Base-by-base conservation (phyloP, 2,888 invertebrate species). In the Pandemis corylana region DNA sequence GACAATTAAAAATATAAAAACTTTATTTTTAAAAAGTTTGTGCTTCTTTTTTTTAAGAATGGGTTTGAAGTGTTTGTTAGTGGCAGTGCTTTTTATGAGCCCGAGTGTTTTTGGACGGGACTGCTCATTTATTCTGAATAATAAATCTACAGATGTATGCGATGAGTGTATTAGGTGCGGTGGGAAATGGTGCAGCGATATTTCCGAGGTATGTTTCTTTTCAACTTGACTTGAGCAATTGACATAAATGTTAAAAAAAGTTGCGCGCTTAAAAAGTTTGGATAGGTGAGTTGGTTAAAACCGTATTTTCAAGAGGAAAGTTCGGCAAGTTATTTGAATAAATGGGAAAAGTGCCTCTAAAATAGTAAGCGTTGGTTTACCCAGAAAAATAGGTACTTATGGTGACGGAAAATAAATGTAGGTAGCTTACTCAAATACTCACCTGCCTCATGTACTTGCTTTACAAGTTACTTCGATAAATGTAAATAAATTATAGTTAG, bases 111-210 rank as follows among this genome's bases (percentile, higher is more conserved):
- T 88, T 76, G 89, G 88, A 76, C 79, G 86, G 78, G 77, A 84
- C 75, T 84, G 84, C 70, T 56, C 70, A 68, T 86, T 84, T 72
- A 76, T 75, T 62, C 61, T 80, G 65, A 77, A 82, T 70, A 62
- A 81, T 49, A 72, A 78, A 36, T 76, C 77, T 6, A 78, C 84
- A 71, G 80, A 76, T 72, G 87, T 79, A 77, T 94, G 94, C 85
- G 84, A 93, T 79, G 86, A 89, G 77, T 94, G 94, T 81, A 84
- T 92, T 76, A 84, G 89, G 83, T 89, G 88, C 77, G 90, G 88
- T 67, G 87, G 84, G 49, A 71, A 79, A 56, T 94, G 93, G 93
- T 94, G 94, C 82, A 88, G 82, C 20, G 79, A 86, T 72, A 82
- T 79, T 5, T 28, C 68, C 70, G 77, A 77, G 80, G 90, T 91